Base-by-base conservation (phyloP, 2,113 vertebrate genomes). In the Haemorhous mexicanus region DNA sequence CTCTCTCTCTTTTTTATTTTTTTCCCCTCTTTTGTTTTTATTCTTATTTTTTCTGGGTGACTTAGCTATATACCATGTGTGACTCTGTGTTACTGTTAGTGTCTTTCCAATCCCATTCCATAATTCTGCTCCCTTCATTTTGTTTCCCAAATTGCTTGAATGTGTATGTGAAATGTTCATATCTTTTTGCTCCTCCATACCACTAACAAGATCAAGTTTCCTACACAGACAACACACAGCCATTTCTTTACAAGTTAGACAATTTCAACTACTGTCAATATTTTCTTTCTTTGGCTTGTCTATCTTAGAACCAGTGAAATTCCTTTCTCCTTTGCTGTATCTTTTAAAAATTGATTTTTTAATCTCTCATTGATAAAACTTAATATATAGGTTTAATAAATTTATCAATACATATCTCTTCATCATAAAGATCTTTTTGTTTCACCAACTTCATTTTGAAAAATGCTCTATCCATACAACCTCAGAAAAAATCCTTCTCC, bases 101-200 rank as follows among this genome's bases (percentile, higher is more conserved):
- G 10, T 41, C 18, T 78, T 91, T 70, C 9, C 43, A 77, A 80
- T n/a, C 12, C 43, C 43, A 58, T 69, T 66, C 26, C 39, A 33
- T 47, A 76, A 55, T 22, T 44, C 37, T 75, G 6, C 4, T 88
- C 7, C 22, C 22, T 49, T 61, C 2, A 37, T 74, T 84, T 89
- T 68, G 3, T 86, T 91, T 72, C 23, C 26, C 23, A 63, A 20
- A 49, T 70, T 78, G 15, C 15, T 89, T 86, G 53, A 86, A 84
- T 0, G 0, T 13, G 5, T 24, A 44, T 15, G 6, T 50, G 44
- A 79, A 92, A 62, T 13, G 5, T n/a, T 50, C 1, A 32, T 50
- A 68, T 82, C 4, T 63, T 68, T 92, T n/a, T 26, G 4, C 56
- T 90, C 7, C 19, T 79, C 16, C 46, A 53, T 53, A 41, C 16